Base-by-base conservation (phyloP, 2,797 vertebrate species). In the Rhodeus uyekii region DNA sequence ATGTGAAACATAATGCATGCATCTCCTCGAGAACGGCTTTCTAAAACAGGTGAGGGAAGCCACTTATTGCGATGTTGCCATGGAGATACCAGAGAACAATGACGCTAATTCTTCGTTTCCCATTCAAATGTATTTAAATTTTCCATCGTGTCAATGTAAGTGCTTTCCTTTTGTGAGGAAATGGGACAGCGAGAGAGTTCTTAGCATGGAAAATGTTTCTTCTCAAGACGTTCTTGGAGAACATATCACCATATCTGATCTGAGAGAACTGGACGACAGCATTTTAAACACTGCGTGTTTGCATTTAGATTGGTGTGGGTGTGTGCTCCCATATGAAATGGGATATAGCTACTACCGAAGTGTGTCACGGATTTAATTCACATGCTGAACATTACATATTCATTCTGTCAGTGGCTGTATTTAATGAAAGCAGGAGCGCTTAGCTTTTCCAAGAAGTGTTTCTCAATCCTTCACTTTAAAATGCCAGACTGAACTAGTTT, bases 61-160 rank as follows among this genome's bases (percentile, higher is more conserved):
- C 65, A 71, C 71, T 82, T 22, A 19, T 39, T 61, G 60, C 18
- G 29, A 75, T 53, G 77, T 86, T 86, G 79, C 83, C 85, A 87
- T 85, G 85, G 86, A 86, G 85, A 89, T 84, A 29, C 22, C 22
- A 4, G 16, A 58, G 76, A 50, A 78, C 36, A 83, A 83, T 58
- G 67, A n/a, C 8, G 19, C 55, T 24, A 67, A 80, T 80, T 79
- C 67, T 75, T 65, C 50, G 12, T 84, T 86, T 76, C 75, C 78
- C 65, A 81, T 72, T 76, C 78, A 83, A 82, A 86, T 64, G 39
- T 58, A 84, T 76, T 84, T 68, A 69, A 78, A 71, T 83, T 18
- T 67, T 60, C 63, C 29, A 34, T 64, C 32, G 34, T 80, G 68
- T 61, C 53, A 72, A 71, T 29, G 44, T 22, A 65, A 81, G 80